These are phyloP conservation scores for Brachionus angularis DNA, from an alignment of 1,140 invertebrate genomes.

Conservation along the genomic window DNA sequence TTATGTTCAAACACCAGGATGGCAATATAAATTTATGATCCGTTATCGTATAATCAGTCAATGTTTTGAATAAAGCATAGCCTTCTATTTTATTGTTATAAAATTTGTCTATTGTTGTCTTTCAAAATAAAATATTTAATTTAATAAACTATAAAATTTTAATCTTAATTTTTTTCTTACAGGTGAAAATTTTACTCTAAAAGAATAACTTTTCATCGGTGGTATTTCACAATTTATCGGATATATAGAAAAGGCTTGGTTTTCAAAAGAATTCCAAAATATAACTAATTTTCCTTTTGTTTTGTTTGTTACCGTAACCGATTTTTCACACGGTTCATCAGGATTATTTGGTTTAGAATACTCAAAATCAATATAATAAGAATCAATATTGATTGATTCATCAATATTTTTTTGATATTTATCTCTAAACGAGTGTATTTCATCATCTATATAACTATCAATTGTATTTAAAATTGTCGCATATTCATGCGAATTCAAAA, in stretches of 20 bases:
- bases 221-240: slow-evolving; percentile 53
- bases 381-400: slow-evolving; percentile 53
- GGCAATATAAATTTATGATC: slow-evolving; percentile 53
- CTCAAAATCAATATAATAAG: slow-evolving; percentile 53
- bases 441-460: slow-evolving; percentile 3
- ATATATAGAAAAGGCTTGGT: slow-evolving; percentile 51
- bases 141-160: slow-evolving; percentile 9
- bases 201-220: slow-evolving; percentile 53
- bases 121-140: slow-evolving; percentile 46
- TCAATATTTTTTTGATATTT: slow-evolving; percentile 49
- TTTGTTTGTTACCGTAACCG: slow-evolving; percentile 54
- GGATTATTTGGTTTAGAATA: slow-evolving; percentile 49
- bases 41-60: slow-evolving; percentile 54
- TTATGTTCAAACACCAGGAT: slow-evolving; percentile 55
- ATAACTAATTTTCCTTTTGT: slow-evolving; percentile 56
- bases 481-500: neutral
- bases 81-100: slow-evolving; percentile 55
- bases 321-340: slow-evolving; percentile 49
- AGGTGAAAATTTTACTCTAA: slow-evolving; percentile 55
- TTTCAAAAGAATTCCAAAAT: slow-evolving; percentile 52
- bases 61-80: slow-evolving; percentile 56
- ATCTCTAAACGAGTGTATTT: slow-evolving; percentile 26
- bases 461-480: neutral
- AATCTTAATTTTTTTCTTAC: slow-evolving; percentile 48
- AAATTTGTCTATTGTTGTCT: slow-evolving; percentile 54